Base-by-base conservation (phyloP, 2,797 vertebrate genomes). In the Pampus argenteus region DNA sequence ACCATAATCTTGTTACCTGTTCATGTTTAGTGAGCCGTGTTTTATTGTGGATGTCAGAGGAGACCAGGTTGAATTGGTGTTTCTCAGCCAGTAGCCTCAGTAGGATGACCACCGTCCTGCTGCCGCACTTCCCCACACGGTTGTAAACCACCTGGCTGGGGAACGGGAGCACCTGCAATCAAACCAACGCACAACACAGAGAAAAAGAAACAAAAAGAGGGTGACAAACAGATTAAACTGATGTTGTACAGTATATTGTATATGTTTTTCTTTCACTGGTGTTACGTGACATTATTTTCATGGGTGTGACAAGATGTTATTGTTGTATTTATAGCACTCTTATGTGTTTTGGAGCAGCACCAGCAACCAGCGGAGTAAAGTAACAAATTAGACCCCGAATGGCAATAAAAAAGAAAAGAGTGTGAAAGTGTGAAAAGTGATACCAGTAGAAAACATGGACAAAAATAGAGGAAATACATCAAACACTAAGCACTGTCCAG, bases 81-180 rank as follows among this genome's bases (percentile, higher is more conserved):
- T 95, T 97, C 88, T 99, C 98, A 1, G 97, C 96, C 76, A 99
- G 93, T 74, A 98, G 94, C 82, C 96, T 94, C 86, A 99, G 91
- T 58, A 99, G 93, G 88, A 99, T 94, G 88, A 99, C 97, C 79
- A 99, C 97, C 5, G 98, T 99, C 56, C 98, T 95, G 85, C 98
- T 99, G 75, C 98, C 98, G 67, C 98, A 99, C 91, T 99, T 99
- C 85, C 98, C 98, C 62, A 99, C 98, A 63, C 98, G 96, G 93
- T 99, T 99, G 87, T 99, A 99, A 40, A 99, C 95, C 93, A 99
- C 97, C 93, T 99, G 97, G 90, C 97, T 98, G 59, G 98, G 98
- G 85, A 99, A 99, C 3, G 96, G 97, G 64, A 99, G 96, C 78
- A 95, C 95, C 98, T 99, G 89, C 13, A 6, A 58, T 42, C 44